A percentile compares a stretch with the other conserved stretches of the same genome.
Evolutionary conservation across 1,140 invertebrate genomes (phyloP).

Genomic region (Drosophila nigromelanica): DNA sequence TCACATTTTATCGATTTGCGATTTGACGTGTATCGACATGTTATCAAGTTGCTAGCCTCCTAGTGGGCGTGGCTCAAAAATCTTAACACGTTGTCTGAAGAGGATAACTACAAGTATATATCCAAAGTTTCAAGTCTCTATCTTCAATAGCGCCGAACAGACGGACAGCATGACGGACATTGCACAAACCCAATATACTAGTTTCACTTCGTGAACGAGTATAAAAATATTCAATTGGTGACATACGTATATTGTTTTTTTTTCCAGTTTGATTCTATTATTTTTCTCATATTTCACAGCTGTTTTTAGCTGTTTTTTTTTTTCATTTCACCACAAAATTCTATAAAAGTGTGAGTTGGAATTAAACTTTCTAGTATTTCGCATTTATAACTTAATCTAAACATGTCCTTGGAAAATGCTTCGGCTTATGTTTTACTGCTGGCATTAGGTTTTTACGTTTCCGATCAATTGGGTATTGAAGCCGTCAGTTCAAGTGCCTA

Average conservation of each 20-base stretch:
- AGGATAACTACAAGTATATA: too few relatives aligned
- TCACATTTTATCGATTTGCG: too few relatives aligned
- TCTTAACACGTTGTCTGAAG: too few relatives aligned
- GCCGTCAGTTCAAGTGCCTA: not conserved
- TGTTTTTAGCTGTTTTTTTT: not conserved
- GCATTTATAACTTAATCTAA: not conserved
- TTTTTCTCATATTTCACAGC: constrained; percentile 2
- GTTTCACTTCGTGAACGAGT: too few relatives aligned
- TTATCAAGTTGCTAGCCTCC: too few relatives aligned
- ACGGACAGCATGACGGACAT: too few relatives aligned
- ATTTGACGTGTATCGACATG: too few relatives aligned
- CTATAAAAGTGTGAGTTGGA: not conserved
- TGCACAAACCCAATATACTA: too few relatives aligned
- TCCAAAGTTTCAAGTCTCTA: too few relatives aligned
- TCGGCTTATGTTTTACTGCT: not conserved
- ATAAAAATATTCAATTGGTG: not conserved
- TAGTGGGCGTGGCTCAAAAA: too few relatives aligned
- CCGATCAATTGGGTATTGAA: not conserved
- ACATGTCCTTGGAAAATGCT: not conserved
- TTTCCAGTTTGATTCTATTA: not conserved
- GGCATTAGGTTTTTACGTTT: not conserved
- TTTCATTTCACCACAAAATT: not conserved
- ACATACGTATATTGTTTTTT: not conserved
- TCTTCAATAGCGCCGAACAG: too few relatives aligned
- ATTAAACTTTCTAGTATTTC: not conserved